Base-by-base conservation (phyloP, 2,797 vertebrate species). In the Melanotaenia parkinsoni region DNA sequence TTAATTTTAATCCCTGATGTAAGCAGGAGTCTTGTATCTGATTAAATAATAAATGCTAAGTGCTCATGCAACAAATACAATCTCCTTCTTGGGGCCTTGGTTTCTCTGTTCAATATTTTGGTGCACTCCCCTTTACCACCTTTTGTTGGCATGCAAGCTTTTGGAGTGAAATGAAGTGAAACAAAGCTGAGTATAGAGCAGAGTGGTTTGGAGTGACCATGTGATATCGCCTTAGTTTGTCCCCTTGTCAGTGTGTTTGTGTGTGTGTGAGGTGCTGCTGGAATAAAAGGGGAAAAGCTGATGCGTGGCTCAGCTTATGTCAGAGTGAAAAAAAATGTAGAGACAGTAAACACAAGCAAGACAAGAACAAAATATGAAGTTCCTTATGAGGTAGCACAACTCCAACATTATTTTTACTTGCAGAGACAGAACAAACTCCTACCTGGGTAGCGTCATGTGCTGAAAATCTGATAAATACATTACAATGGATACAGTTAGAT, bases 41-140 rank as follows among this genome's bases (percentile, higher is more conserved):
- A 89, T 85, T 89, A 84, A 91, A 91, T 89, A 89, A 89, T 90
- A 74, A 89, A 91, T 88, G 85, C 63, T 80, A 83, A 90, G 88
- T 89, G 85, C 73, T 87, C 73, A 71, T 84, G 79, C 79, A 85
- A 80, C 63, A 84, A 81, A 91, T 80, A 80, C 85, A 82, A 81
- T 80, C 68, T 76, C 45, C 62, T 5, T 2, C 68, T 22, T 13
- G 57, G 76, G 74, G 68, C 54, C 54, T 53, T 35, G 40, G 32
- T 20, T 58, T 75, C 76, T 66, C 67, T 68, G 58, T 57, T 74
- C 70, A 72, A 83, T 82, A 85, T 81, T 87, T 86, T 79, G 77
- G 74, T 2, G 8, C 77, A 62, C 47, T 24, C 50, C 18, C 32
- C 24, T 20, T 65, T 43, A 4, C 43, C 18, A 13, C 20, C 30